These are phyloP conservation scores for Frankliniella fusca DNA, from an alignment of 2,888 invertebrate genomes.

Conservation along the genomic window DNA sequence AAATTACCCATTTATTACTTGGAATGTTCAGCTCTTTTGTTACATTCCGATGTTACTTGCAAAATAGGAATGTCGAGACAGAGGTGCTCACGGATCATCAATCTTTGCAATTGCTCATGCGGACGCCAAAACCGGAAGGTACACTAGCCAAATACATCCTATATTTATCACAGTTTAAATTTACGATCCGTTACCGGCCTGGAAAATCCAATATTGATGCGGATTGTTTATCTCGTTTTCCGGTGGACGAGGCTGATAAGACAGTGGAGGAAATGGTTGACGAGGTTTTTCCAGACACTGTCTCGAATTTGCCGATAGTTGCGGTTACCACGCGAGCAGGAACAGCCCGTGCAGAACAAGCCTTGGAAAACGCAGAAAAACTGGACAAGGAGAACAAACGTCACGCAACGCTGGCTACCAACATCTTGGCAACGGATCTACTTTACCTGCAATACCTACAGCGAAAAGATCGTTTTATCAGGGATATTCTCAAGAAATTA, in stretches of 20 bases:
- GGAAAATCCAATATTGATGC: neutral
- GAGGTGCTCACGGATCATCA: neutral
- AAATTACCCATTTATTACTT: neutral
- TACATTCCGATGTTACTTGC: neutral
- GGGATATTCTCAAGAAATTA: neutral
- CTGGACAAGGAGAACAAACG: neutral
- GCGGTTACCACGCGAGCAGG: neutral
- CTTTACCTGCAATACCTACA: neutral
- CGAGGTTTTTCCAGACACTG: neutral
- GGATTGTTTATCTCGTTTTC: neutral
- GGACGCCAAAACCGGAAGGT: neutral
- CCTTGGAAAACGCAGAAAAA: neutral
- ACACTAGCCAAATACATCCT: neutral
- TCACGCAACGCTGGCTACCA: no score
- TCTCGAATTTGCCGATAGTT: neutral
- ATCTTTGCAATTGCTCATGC: neutral
- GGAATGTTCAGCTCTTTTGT: neutral
- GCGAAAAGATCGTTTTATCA: neutral
- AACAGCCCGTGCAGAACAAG: no score
- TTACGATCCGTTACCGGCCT: neutral
- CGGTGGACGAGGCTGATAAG: neutral
- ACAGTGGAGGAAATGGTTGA: neutral
- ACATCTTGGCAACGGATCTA: neutral
- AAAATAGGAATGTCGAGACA: neutral
- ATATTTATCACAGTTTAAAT: neutral